Conservation (phyloP, 2,888 invertebrate genomes). For the Cataglyphis rosenhaueri region DNA sequence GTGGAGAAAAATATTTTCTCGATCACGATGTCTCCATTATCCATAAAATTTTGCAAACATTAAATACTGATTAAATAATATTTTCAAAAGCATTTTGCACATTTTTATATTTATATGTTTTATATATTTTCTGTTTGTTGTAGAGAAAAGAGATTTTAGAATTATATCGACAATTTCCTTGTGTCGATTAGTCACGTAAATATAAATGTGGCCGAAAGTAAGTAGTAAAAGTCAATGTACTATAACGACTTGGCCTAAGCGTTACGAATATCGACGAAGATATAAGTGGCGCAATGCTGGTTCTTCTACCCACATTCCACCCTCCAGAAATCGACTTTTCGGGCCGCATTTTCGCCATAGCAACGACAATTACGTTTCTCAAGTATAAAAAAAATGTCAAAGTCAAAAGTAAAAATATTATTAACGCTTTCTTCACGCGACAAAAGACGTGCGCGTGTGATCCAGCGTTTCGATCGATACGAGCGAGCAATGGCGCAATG, state of each 20-base stretch:
- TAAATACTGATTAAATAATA: not conserved
- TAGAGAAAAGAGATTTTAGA: not conserved
- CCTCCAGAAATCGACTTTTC: constrained; percentile 29
- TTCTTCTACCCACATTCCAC: constrained; percentile 61
- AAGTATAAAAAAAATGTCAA: no score
- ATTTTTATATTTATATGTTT: not conserved
- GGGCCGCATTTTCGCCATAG: constrained; percentile 25
- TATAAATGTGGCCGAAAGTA: constrained; percentile 36
- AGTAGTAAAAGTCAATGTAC: constrained; percentile 75
- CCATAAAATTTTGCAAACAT: not conserved
- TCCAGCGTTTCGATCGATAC: constrained; percentile 56
- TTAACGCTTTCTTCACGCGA: constrained; percentile 1
- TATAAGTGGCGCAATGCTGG: constrained; percentile 74
- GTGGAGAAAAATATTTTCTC: not conserved
- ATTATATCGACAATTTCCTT: constrained; percentile 6
- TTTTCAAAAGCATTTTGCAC: not conserved
- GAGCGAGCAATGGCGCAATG: constrained; percentile 67
- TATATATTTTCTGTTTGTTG: not conserved
- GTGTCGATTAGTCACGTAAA: not conserved
- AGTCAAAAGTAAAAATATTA: no score
- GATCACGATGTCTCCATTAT: not conserved
- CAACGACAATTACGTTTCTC: constrained; percentile 15
- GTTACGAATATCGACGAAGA: constrained; percentile 67
- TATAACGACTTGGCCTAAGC: constrained; percentile 29
- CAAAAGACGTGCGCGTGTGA: constrained; percentile 43